A percentile compares a stretch with the other conserved stretches of the same genome.
phyloP scores from a whole-genome alignment of 2,888 invertebrate species.

The Philopedon plagiatum region DNA sequence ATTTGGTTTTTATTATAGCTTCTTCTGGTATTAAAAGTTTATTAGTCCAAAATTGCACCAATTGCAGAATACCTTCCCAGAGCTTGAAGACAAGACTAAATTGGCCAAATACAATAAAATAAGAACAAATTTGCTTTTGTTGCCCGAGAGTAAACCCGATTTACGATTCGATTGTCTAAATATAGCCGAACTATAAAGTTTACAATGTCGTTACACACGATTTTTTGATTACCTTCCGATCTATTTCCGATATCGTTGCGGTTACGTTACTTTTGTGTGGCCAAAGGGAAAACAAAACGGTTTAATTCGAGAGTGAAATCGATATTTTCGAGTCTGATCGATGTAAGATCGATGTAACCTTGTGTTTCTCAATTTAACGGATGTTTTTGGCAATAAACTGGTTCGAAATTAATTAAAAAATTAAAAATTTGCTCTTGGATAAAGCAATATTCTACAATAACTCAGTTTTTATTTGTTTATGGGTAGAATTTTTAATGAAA shows the following conservation, averaged over 20 bases:
- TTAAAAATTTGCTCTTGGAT: too few relatives aligned
- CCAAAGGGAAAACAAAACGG: not conserved
- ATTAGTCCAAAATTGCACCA: too few relatives aligned
- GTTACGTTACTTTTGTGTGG: not conserved
- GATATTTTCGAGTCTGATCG: not conserved
- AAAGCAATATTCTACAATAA: too few relatives aligned
- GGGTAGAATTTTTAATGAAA: too few relatives aligned
- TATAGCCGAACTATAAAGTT: slow-evolving; percentile 27
- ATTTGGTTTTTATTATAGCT: too few relatives aligned
- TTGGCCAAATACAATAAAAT: slow-evolving; percentile 2
- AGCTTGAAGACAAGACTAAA: not conserved
- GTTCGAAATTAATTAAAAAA: too few relatives aligned
- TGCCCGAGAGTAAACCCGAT: slow-evolving; percentile 19
- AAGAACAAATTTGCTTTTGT: slow-evolving; percentile 14
- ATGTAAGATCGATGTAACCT: too few relatives aligned
- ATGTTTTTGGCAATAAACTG: not conserved
- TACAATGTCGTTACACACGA: slow-evolving; percentile 26
- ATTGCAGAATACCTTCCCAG: not conserved
- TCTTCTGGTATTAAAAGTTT: too few relatives aligned
- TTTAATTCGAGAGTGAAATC: not conserved
- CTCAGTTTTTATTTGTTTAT: too few relatives aligned
- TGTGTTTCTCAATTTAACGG: not conserved
- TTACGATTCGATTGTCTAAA: slow-evolving; percentile 29
- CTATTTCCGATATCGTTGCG: slow-evolving; percentile 10
- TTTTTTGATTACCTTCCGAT: slow-evolving; percentile 4